These are phyloP conservation scores for Drosophila nigrodunni DNA, from an alignment of 1,140 invertebrate genomes.

Conservation along the genomic window DNA sequence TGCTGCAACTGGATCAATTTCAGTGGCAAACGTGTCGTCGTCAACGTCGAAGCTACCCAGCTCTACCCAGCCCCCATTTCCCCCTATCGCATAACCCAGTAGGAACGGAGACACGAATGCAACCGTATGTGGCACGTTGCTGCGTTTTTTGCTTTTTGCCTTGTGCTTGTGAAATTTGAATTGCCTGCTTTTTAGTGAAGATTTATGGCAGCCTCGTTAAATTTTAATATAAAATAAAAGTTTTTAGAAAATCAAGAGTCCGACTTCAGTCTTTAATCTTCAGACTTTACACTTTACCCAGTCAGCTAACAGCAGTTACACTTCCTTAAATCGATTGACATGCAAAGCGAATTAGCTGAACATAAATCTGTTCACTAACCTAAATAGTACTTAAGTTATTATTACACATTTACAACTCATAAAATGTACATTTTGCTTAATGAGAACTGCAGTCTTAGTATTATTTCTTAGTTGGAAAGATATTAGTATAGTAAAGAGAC, in stretches of 20 bases:
- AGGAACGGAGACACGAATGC: slow-evolving; percentile 4
- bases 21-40: slow-evolving; percentile 71
- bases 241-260: slow-evolving; percentile 38
- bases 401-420: slow-evolving; percentile 64
- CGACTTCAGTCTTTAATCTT: not conserved
- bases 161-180: slow-evolving; percentile 73
- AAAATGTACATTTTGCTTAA: slow-evolving; percentile 24
- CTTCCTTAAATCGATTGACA: slow-evolving; percentile 59
- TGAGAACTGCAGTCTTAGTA: not conserved
- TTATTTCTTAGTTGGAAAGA: not conserved
- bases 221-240: slow-evolving; percentile 84
- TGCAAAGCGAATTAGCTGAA: slow-evolving; percentile 76
- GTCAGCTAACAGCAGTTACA: not conserved
- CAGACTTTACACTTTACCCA: not conserved
- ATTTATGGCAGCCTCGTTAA: slow-evolving; percentile 84
- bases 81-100: not conserved
- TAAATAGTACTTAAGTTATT: slow-evolving; percentile 33
- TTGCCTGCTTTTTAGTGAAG: slow-evolving; percentile 81
- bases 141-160: slow-evolving; percentile 29
- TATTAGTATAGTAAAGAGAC: not conserved
- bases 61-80: not conserved
- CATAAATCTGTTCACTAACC: slow-evolving; percentile 50
- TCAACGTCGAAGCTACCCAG: slow-evolving; percentile 49
- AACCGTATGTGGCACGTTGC: slow-evolving; percentile 19
- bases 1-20: slow-evolving; percentile 83